These are phyloP conservation scores for Acanthosoma haemorrhoidale DNA, from an alignment of 2,888 invertebrate genomes.

Conservation along the genomic window DNA sequence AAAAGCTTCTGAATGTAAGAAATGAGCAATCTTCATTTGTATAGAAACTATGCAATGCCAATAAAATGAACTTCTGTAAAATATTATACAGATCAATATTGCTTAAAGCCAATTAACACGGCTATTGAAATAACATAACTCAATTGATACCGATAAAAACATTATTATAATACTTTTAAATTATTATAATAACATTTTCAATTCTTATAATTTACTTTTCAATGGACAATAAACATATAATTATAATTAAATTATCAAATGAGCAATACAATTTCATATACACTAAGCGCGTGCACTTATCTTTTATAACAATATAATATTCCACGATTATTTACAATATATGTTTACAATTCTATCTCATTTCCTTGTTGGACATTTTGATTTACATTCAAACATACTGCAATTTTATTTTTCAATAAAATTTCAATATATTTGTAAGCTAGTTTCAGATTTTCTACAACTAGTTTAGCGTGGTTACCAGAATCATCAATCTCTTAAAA, in stretches of 20 bases:
- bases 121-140: background rate
- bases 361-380: constrained; percentile 22
- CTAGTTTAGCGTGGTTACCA: background rate
- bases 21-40: background rate
- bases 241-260: constrained; percentile 38
- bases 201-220: constrained; percentile 13
- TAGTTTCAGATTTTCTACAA: background rate
- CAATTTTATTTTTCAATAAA: constrained; percentile 17
- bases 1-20: background rate
- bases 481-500: background rate
- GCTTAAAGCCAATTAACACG: constrained; percentile 18
- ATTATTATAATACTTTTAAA: constrained; percentile 21
- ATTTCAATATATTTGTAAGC: constrained; percentile 22
- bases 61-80: constrained; percentile 5
- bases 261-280: constrained; percentile 39
- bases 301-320: constrained; percentile 31
- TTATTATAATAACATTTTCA: constrained; percentile 20
- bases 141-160: constrained; percentile 9
- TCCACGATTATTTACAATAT: constrained; percentile 23
- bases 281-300: constrained; percentile 37
- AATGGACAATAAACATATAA: constrained; percentile 29
- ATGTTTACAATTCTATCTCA: constrained; percentile 21
- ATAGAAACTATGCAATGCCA: background rate
- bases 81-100: constrained; percentile 24
- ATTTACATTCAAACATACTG: constrained; percentile 23